Evolutionary conservation across 2,797 vertebrate species (phyloP).

Genomic region (Enteromius argenteus): DNA sequence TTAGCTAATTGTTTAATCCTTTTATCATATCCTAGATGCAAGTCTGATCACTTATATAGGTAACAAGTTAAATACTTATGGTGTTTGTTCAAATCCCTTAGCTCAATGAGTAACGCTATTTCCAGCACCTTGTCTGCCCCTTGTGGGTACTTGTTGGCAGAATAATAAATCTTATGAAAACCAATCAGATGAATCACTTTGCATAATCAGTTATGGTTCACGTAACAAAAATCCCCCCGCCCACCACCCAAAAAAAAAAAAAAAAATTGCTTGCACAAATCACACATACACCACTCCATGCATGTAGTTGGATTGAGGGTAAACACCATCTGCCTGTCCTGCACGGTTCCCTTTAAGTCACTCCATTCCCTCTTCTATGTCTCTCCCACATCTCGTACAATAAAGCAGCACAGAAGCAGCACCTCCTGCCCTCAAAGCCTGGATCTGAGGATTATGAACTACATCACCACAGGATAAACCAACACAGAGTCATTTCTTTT

Average conservation of each 20-base stretch:
- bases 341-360: constrained; percentile 56
- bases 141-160: not conserved
- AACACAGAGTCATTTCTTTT: constrained; percentile 20
- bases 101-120: not conserved
- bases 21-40: not conserved
- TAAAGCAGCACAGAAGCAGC: constrained; percentile 41
- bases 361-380: not conserved
- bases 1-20: not conserved
- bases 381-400: constrained; percentile 43
- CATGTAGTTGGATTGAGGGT: constrained; percentile 59
- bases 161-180: constrained; percentile 25
- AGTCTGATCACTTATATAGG: not conserved
- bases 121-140: not conserved
- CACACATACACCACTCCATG: constrained; percentile 40
- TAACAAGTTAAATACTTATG: not conserved
- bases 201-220: constrained; percentile 7
- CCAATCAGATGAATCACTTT: constrained; percentile 20
- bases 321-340: constrained; percentile 75
- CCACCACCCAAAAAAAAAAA: not conserved
- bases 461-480: constrained; percentile 31
- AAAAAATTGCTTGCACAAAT: not conserved
- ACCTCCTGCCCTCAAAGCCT: constrained; percentile 27
- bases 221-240: constrained; percentile 10
- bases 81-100: not conserved
- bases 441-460: constrained; percentile 35